Base-by-base conservation (phyloP, 1,140 invertebrate genomes). In the Idris sp. region DNA sequence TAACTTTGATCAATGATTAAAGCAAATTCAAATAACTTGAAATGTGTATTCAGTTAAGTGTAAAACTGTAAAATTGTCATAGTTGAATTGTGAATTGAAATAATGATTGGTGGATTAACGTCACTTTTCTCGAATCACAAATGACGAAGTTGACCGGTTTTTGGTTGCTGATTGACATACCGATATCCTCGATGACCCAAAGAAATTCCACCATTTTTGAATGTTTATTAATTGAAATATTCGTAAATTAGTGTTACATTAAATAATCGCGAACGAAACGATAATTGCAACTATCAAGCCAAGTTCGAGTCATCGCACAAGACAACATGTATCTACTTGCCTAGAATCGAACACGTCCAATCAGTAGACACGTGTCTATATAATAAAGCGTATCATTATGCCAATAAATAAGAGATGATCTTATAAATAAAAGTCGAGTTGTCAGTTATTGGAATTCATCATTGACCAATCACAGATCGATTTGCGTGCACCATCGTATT, bases 101-200 rank as follows among this genome's bases (percentile, higher is more conserved):
- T n/a, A n/a, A n/a, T n/a, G n/a, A n/a, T n/a, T n/a, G n/a, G n/a
- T n/a, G n/a, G n/a, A n/a, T n/a, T n/a, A n/a, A n/a, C n/a, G n/a
- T n/a, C n/a, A n/a, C n/a, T n/a, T n/a, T n/a, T n/a, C n/a, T n/a
- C n/a, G n/a, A n/a, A n/a, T n/a, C n/a, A n/a, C n/a, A n/a, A n/a
- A n/a, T n/a, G n/a, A n/a, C n/a, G n/a, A n/a, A 22, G 19, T 22
- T 22, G 2, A 4, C 19, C 6, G 19, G 19, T 40, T 14, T n/a
- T 6, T 9, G 2, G 25, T 35, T 59, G 33, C 7, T 30, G 16
- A 30, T 38, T 44, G 31, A 73, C 69, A 38, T 74, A 74, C 69
- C 69, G 14, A 74, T 74, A 28, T 74, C 69, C 14, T 65, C 69
- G 48, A 74, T 74, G 53, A 65, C 46, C 69, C 53, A 74, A 38